A percentile compares a stretch with the other conserved stretches of the same genome.
Evolutionary conservation across 2,113 vertebrate genomes (phyloP).

Genomic region (Neoarius graeffei): DNA sequence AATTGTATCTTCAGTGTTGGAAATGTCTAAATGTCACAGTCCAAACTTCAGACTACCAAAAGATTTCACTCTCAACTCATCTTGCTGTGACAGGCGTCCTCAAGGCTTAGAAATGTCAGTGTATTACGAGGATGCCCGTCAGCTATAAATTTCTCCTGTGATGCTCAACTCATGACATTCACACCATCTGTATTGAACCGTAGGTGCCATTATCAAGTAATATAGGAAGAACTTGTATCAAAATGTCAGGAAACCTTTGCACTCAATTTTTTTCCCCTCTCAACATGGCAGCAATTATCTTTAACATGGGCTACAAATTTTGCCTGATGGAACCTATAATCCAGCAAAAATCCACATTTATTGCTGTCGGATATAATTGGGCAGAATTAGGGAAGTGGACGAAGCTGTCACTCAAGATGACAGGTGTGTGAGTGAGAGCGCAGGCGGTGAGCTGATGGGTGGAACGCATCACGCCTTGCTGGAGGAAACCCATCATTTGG

Average conservation of each 20-base stretch:
- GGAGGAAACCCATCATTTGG: conserved; percentile 39
- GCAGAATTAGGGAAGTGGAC: conserved; percentile 53
- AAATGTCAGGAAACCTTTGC: conserved; percentile 37
- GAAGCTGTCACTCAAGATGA: conserved; percentile 63
- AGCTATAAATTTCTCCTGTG: conserved; percentile 43
- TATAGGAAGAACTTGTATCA: conserved; percentile 22
- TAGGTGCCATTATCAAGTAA: neutral
- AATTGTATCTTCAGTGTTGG: conserved; percentile 32
- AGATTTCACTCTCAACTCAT: conserved; percentile 32
- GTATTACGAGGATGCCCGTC: conserved; percentile 38
- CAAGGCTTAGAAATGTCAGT: conserved; percentile 50
- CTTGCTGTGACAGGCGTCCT: conserved; percentile 24
- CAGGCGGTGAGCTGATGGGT: conserved; percentile 16
- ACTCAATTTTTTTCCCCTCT: conserved; percentile 14
- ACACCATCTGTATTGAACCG: conserved; percentile 17
- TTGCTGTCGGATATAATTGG: conserved; percentile 53
- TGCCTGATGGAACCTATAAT: conserved; percentile 57
- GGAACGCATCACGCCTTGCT: conserved; percentile 16
- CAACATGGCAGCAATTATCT: conserved; percentile 1
- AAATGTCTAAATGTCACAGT: conserved; percentile 48
- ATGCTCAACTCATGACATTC: conserved; percentile 48
- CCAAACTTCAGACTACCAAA: neutral
- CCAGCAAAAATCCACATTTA: conserved; percentile 63
- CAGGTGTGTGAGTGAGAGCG: conserved; percentile 37
- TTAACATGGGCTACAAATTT: conserved; percentile 59